Evolutionary conservation across 2,888 invertebrate genomes (phyloP).

Genomic region (Arctia plantaginis): DNA sequence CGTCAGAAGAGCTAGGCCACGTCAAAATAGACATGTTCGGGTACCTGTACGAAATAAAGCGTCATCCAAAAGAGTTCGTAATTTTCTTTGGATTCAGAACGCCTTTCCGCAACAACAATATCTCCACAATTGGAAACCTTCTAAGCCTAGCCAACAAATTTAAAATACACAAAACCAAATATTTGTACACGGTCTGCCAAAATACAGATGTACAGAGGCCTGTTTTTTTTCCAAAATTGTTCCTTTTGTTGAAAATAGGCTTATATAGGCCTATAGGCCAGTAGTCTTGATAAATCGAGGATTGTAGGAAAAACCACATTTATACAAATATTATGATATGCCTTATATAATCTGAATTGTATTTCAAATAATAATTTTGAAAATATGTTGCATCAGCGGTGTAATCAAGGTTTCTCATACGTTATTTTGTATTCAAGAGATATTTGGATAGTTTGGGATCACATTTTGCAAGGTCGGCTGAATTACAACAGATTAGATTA

Average conservation of each 20-base stretch:
- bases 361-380: conserved; percentile 16
- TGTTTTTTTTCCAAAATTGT: background rate
- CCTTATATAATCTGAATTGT: background rate
- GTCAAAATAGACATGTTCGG: background rate
- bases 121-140: background rate
- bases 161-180: background rate
- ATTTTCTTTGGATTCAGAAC: background rate
- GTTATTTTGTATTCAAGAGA: conserved; percentile 33
- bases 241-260: conserved; percentile 5
- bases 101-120: background rate
- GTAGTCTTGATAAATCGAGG: background rate
- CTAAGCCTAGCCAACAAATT: background rate
- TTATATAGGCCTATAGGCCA: too few relatives aligned
- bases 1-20: background rate
- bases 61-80: background rate
- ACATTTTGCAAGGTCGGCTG: conserved; percentile 51
- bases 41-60: background rate
- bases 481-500: conserved; percentile 56
- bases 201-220: background rate
- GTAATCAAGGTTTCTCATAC: conserved; percentile 37
- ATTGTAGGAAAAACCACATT: background rate
- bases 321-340: background rate
- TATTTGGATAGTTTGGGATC: conserved; percentile 45
- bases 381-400: conserved; percentile 21
- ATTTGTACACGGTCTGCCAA: background rate